Base-by-base conservation (phyloP, 2,888 invertebrate species). In the Nephrotoma appendiculata region DNA sequence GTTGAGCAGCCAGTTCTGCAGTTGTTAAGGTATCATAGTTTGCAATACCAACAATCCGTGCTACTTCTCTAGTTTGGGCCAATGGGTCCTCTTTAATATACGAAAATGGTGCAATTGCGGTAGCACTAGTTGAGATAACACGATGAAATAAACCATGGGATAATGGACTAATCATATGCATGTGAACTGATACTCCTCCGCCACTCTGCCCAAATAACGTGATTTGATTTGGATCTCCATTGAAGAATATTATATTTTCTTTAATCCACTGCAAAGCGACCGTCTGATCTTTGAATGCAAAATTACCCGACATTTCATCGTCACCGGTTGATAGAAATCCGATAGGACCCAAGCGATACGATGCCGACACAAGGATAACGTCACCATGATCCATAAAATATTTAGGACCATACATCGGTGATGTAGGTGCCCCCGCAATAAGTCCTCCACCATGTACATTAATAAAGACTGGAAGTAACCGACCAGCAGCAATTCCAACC, bases 301-400 rank as follows among this genome's bases (percentile, higher is more conserved):
- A 83, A 83, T 83, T 83, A n/a, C 83, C 83, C n/a, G 83, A 11
- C 83, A 83, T 83, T 12, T 83, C 41, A 41, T 83, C 41, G n/a
- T 83, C 83, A 41, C 83, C 83, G n/a, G 83, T 83, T 15, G 83
- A 83, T 11, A 83, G 9, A 83, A 83, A 83, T 41, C 83, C 90
- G 86, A 90, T 89, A 0, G 90, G 89, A 7, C 90, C 90, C 57
- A 90, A 87, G 5, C 92, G 90, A 88, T 92, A 92, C 87, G 90
- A 90, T 19, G 91, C 88, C 3, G 91, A 90, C 5, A 92, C 91
- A 52, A 92, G 87, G 42, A 92, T 88, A 5, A 92, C 90, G 87
- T 91, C 89, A 84, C 89, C 89, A 0, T 89, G 89, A 86, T 92
- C 92, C 92, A 93, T 91, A 5, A 93, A 89, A 89, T 91, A 92